Evolutionary conservation across 2,113 vertebrate genomes (phyloP), one percentile per base, ranked within the genome.

Genomic region (Psilopsiagon aymara): DNA sequence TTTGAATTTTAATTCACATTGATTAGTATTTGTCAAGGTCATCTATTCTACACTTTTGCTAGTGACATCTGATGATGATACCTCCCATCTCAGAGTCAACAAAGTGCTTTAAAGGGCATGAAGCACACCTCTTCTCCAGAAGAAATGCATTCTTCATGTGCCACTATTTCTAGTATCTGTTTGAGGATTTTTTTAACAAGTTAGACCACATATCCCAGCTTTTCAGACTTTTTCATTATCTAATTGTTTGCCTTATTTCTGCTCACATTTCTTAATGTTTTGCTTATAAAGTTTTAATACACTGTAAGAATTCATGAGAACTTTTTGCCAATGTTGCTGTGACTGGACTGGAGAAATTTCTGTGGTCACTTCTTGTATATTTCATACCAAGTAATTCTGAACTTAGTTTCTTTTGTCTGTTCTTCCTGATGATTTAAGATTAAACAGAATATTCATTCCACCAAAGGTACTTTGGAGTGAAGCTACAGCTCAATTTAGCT

Each of bases 1-100:
- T 94, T 74, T 67, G 76, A 93, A 93, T 92, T 88, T 77, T 82
- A 88, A 49, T 47, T 62, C 59, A 53, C 23, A n/a, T 73, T 60
- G 53, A 4, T 86, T 83, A 86, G 15, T 71, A 63, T 77, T 94
- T 86, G 4, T 93, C 67, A 90, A 73, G 63, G n/a, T 51, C 33
- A 52, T 28, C 67, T 86, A 11, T 28, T 53, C 23, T 60, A 93
- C 64, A 25, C 25, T 81, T 85, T 78, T 64, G 17, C n/a, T 63
- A 46, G 59, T 53, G 43, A 53, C 55, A 70, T 53, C 33, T 80
- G 41, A 49, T 90, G 59, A 63, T 57, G 55, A 90, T 80, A 28
- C 21, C 23, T 93, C 28, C 51, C 29, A 35, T 53, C 68, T 92
- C 69, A 69, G 28, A 67, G 37, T 88, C 17, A 63, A 74, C 7